These are phyloP conservation scores for Hippopotamyrus pictus DNA, from an alignment of 2,797 vertebrate genomes.

Conservation along the genomic window DNA sequence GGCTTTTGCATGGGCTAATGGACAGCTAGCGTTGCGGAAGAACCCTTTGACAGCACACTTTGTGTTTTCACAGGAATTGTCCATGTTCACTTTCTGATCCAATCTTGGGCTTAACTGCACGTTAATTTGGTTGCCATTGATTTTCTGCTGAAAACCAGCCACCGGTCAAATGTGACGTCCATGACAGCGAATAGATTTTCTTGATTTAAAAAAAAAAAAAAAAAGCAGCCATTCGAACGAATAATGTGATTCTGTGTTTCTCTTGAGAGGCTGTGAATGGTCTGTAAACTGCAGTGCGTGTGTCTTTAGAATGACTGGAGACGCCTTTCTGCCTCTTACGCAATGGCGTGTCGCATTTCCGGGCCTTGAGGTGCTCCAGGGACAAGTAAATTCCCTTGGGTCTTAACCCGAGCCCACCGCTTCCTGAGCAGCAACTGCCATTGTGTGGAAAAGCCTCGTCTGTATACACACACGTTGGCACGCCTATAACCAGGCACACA, in stretches of 20 bases:
- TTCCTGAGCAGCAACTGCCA: slow-evolving; percentile 37
- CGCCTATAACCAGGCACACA: no score
- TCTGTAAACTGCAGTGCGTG: slow-evolving; percentile 3
- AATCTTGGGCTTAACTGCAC: not conserved
- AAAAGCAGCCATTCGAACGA: not conserved
- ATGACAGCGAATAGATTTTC: slow-evolving; percentile 3
- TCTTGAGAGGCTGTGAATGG: not conserved
- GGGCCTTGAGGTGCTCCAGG: slow-evolving; percentile 40
- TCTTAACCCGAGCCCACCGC: slow-evolving; percentile 36
- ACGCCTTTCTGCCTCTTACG: slow-evolving; percentile 36
- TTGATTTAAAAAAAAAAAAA: not conserved
- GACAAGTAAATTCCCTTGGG: slow-evolving; percentile 49
- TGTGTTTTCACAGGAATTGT: not conserved
- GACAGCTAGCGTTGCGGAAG: not conserved
- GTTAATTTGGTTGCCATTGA: slow-evolving; percentile 12
- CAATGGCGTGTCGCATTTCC: slow-evolving; percentile 53
- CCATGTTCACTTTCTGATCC: not conserved
- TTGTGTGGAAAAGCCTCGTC: slow-evolving; percentile 28
- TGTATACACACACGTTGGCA: no score
- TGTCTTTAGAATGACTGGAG: slow-evolving; percentile 16
- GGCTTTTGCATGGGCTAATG: not conserved
- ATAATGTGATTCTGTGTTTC: not conserved
- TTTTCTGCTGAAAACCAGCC: not conserved
- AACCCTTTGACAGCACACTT: not conserved
- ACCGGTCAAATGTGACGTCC: not conserved